Evolutionary conservation across 2,113 vertebrate genomes (phyloP), one percentile per base, ranked within the genome.

Genomic region (Tretioscincus oriximinensis): DNA sequence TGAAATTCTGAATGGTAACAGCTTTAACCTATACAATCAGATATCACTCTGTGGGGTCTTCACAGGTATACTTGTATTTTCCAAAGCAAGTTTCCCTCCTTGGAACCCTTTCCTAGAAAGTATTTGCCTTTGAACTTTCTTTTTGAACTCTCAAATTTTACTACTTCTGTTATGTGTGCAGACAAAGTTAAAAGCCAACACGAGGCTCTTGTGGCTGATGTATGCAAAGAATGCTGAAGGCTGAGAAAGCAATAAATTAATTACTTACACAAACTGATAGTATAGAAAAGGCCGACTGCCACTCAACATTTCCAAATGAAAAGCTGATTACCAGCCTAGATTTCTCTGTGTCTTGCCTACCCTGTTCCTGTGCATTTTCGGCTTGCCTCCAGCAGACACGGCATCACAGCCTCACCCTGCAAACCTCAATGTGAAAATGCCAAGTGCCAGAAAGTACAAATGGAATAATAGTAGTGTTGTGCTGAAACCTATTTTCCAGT

Each of bases 101-200:
- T 94, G 93, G 95, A 94, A 92, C 86, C 84, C 82, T 86, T 94
- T 90, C 92, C 94, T 94, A 93, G 93, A 93, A 95, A 95, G 91
- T 89, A 89, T 92, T 91, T 93, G 91, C 84, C 84, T 93, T 92
- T 92, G 93, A 94, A 94, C 92, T 93, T 92, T 92, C 90, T 84
- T 85, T 93, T 92, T 92, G 93, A 94, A 94, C 92, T 93, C 90
- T 92, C 71, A 87, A 88, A 92, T 90, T 91, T 92, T 92, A 88
- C 88, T 92, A 88, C 88, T 92, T 90, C 76, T 84, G 76, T 93
- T 91, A 89, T 92, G 86, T 83, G 92, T 91, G 80, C 90, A 94
- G 91, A 88, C 92, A 93, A 94, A 93, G 84, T 91, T 93, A 89
- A 94, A 94, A 91, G 88, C 79, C 92, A 92, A 90, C 89, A 92